Evolutionary conservation across 2,113 vertebrate species (phyloP).

Genomic region (Anthoscopus minutus): DNA sequence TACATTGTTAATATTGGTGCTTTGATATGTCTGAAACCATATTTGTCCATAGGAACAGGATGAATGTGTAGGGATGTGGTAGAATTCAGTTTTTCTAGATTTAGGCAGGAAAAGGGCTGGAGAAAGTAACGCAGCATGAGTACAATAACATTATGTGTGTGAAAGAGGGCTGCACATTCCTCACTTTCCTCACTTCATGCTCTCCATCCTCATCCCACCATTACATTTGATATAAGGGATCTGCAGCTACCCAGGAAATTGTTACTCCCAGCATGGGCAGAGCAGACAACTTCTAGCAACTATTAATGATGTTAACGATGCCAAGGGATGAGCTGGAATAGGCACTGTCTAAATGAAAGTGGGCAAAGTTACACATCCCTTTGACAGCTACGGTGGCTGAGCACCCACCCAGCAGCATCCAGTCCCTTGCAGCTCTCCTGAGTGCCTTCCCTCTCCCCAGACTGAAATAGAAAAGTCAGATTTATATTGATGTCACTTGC

Average conservation of each 20-base stretch:
- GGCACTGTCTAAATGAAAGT: background rate
- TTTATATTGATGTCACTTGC: background rate
- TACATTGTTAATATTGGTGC: background rate
- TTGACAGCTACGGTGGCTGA: background rate
- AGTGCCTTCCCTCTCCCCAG: background rate
- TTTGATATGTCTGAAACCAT: background rate
- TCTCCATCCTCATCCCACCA: background rate
- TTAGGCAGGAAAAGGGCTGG: background rate
- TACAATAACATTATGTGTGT: background rate
- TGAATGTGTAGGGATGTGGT: background rate
- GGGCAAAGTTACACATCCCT: background rate
- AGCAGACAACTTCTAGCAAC: background rate
- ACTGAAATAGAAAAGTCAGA: background rate
- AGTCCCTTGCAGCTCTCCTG: no score
- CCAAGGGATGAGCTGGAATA: background rate
- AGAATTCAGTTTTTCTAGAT: background rate
- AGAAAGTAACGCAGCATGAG: rapidly evolving
- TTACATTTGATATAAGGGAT: background rate
- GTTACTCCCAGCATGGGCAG: background rate
- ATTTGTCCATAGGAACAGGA: background rate
- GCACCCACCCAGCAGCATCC: background rate
- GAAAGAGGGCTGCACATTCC: background rate
- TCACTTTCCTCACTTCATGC: background rate
- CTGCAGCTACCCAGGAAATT: background rate
- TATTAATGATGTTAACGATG: background rate